Base-by-base conservation (phyloP, 1,140 invertebrate genomes). In the Zaprionus gabonicus region DNA sequence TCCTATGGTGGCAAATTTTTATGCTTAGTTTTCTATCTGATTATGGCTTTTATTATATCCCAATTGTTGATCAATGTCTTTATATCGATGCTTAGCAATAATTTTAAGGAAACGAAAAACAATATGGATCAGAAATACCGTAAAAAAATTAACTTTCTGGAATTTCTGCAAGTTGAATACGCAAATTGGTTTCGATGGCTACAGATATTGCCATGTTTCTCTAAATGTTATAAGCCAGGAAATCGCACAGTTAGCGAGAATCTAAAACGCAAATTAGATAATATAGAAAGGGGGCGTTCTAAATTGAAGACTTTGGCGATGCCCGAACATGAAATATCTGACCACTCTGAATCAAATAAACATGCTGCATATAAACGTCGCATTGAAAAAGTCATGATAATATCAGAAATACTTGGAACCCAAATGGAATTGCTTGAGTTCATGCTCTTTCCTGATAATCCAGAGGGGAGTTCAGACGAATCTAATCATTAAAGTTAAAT, bases 11-110 rank as follows among this genome's bases (percentile, higher is more conserved):
- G 87, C 2, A 0, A 23, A 0, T 0, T 57, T 0, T 15, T 92
- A 0, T 83, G 83, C 1, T 28, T 91, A 0, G 2, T 82, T 4
- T n/a, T 81, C 0, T 91, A 90, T 72, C 3, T 75, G 0, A 12
- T 76, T 1, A 27, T 92, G 34, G 62, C 76, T 20, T 81, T 92
- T 17, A 17, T 85, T 0, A 7, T 92, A 34, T 51, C 69, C 17
- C 63, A 88, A 9, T 4, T 92, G 15, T 44, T 92, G 5, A 73
- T 88, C 4, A 92, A 92, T n/a, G 62, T 92, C 0, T 88, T 92
- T 20, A 70, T 77, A 5, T 78, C 91, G 3, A 62, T 79, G 0
- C 81, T 92, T 9, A 78, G 71, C n/a, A 51, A 75, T 17, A 72
- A 78, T 38, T 88, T 91, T 46, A 4, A 12, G 1, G 13, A 6